Evolutionary conservation across 2,113 vertebrate genomes (phyloP).

Genomic region (Protobothrops flavoviridis): DNA sequence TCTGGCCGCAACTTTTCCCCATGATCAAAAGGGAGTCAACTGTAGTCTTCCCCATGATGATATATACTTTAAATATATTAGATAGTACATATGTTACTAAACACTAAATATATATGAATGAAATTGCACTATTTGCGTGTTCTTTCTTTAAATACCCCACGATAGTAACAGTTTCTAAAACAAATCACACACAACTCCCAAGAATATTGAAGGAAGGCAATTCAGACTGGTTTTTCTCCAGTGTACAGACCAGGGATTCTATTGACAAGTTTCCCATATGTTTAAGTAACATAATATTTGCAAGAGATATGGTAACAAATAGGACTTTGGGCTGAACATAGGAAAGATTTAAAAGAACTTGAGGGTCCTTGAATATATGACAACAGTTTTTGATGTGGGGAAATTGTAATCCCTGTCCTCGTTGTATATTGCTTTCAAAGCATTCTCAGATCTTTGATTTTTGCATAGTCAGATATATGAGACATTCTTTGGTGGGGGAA

Average conservation of each 20-base stretch:
- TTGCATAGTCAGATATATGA: not conserved
- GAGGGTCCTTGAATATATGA: not conserved
- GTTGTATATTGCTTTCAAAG: not conserved
- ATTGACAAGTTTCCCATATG: not conserved
- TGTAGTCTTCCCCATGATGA: not conserved
- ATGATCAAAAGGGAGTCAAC: not conserved
- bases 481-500: not conserved
- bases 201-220: not conserved
- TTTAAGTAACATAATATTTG: constrained; percentile 2
- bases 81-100: not conserved
- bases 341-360: constrained; percentile 7
- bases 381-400: not conserved
- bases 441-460: not conserved
- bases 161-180: not conserved
- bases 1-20: not conserved
- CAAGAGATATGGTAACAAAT: not conserved
- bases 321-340: not conserved
- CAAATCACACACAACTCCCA: not conserved
- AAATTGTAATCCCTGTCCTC: not conserved
- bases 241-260: not conserved
- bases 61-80: not conserved
- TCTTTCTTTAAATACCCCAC: not conserved
- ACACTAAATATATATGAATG: not conserved
- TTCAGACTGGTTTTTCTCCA: not conserved
- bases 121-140: not conserved